These are phyloP conservation scores for Mellivora capensis DNA, from an alignment of 2,113 vertebrate species.

Conservation along the genomic window DNA sequence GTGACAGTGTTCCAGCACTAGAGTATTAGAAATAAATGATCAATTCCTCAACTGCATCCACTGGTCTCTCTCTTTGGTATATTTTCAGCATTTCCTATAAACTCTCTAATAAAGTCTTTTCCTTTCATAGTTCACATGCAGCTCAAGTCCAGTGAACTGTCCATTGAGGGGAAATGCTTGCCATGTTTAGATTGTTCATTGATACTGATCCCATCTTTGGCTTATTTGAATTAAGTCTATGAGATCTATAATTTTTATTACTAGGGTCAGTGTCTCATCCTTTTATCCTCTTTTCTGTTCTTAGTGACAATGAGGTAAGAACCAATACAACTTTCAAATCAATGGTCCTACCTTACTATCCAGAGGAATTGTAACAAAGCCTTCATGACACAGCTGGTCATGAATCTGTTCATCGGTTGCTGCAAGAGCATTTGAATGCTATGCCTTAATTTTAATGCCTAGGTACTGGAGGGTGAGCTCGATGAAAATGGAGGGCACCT, in stretches of 20 bases:
- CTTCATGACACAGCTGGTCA: neutral
- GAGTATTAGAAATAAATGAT: neutral
- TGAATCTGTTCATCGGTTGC: neutral
- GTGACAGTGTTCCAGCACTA: neutral
- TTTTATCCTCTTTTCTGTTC: neutral
- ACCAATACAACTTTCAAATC: neutral
- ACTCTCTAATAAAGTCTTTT: neutral
- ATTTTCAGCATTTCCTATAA: neutral
- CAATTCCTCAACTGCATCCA: neutral
- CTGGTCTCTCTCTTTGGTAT: neutral
- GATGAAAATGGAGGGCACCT: neutral
- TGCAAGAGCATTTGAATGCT: neutral
- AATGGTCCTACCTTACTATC: too few species aligned
- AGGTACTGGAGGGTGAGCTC: neutral
- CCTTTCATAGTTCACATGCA: neutral
- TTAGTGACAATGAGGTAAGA: neutral
- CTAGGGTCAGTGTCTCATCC: neutral
- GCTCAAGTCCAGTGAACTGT: neutral
- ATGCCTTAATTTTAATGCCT: neutral
- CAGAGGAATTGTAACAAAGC: neutral
- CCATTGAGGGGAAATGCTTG: neutral
- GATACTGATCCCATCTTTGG: neutral
- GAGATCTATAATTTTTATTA: neutral
- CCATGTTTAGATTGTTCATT: neutral
- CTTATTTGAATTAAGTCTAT: constrained; percentile 1